Percentiles rank a stretch among this genome's conserved stretches.
Evolutionary conservation across 2,797 vertebrate species (phyloP).

Genomic region (Spondyliosoma cantharus): DNA sequence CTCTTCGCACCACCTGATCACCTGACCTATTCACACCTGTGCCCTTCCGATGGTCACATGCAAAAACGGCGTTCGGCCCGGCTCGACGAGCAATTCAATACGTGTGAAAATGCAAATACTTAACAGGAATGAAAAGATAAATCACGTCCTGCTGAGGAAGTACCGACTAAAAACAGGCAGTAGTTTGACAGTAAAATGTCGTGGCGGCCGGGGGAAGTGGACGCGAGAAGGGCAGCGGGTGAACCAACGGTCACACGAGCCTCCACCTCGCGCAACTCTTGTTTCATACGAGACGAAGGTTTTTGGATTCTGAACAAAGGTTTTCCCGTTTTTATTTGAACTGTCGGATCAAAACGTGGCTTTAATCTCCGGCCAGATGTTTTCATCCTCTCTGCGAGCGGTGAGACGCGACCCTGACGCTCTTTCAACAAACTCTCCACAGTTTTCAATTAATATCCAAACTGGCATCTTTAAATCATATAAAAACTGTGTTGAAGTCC

Average conservation of each 20-base stretch:
- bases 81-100: neutral
- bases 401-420: neutral
- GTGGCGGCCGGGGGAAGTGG: neutral
- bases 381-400: neutral
- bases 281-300: conserved; percentile 22
- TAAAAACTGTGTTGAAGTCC: too few relatives aligned
- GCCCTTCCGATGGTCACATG: neutral
- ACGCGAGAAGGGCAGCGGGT: conserved; percentile 20
- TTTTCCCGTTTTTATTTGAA: neutral
- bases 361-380: conserved; percentile 1
- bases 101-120: conserved; percentile 35
- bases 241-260: conserved; percentile 19
- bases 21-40: too few relatives aligned
- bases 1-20: too few relatives aligned
- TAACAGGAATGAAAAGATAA: conserved; percentile 11
- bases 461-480: too few relatives aligned
- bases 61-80: neutral
- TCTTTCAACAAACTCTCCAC: neutral
- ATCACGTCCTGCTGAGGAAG: neutral
- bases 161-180: conserved; percentile 2
- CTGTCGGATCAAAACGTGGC: neutral
- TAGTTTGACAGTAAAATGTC: conserved; percentile 38
- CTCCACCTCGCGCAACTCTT: neutral
- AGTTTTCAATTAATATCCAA: too few relatives aligned
- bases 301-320: conserved; percentile 4